Base-by-base conservation (phyloP, 2,888 invertebrate species). In the Plagiodera versicolora region DNA sequence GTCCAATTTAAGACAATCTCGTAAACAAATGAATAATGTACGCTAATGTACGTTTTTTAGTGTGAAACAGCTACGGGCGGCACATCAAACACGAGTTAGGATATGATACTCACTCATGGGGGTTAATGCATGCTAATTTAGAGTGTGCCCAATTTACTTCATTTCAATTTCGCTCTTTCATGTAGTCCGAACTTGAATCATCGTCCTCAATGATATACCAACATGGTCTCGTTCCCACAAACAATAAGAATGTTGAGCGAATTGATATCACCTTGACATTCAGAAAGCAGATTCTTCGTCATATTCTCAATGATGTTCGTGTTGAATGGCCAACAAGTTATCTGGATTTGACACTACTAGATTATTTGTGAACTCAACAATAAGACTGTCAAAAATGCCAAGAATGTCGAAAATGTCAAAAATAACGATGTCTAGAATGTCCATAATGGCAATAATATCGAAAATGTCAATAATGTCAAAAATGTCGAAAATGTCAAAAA, bases 61-160 rank as follows among this genome's bases (percentile, higher is more conserved):
- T 68, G 69, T 67, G 65, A 69, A 67, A 66, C 64, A 60, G 60
- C n/a, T n/a, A 61, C 68, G 64, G 70, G 68, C 71, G 72, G 72
- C 70, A 66, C 67, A 71, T 74, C 73, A 73, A 72, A 73, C 71
- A 65, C 28, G 44, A 53, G 53, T 64, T 63, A 61, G 64, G 62
- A 67, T 65, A 67, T 67, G 67, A 64, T 67, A 63, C 61, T 68
- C 57, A 11, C 11, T 68, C 57, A 11, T 32, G 39, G 71, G 71
- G 70, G 69, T 69, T 70, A 68, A 65, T 60, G 49, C 79, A 80
- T 79, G 80, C 80, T 80, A 80, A 80, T 78, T 77, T 77, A 74
- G 75, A 76, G 69, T 75, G 74, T 71, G 75, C 72, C 77, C 77
- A 80, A 80, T 80, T 79, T 80, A 79, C 78, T 78, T 80, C 77